These are phyloP conservation scores for Acleris cristana DNA, from an alignment of 2,888 invertebrate species.

Conservation along the genomic window DNA sequence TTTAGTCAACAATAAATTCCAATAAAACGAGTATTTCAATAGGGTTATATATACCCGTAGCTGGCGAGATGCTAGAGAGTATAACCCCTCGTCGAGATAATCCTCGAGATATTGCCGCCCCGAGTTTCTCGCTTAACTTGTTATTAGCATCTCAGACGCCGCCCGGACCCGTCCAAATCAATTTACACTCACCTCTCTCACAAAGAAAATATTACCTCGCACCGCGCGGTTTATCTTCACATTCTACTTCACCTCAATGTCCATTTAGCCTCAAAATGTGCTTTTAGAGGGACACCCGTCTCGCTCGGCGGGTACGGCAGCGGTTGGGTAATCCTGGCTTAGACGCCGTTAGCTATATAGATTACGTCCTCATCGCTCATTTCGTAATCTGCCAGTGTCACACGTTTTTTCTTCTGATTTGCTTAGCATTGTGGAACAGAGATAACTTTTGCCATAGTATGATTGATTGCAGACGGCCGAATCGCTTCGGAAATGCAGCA, in stretches of 20 bases:
- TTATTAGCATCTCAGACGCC: slow-evolving; percentile 53
- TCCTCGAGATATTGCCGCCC: slow-evolving; percentile 46
- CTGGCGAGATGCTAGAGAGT: neutral
- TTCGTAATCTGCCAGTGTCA: slow-evolving; percentile 50
- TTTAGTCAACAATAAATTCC: slow-evolving; percentile 27
- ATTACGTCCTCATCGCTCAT: slow-evolving; percentile 53
- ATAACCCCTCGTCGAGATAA: slow-evolving; percentile 43
- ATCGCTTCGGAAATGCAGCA: slow-evolving; percentile 17
- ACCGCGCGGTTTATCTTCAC: slow-evolving; percentile 45
- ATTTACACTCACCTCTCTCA: slow-evolving; percentile 57
- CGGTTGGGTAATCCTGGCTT: slow-evolving; percentile 36
- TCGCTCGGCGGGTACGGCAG: slow-evolving; percentile 26
- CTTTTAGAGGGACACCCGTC: slow-evolving; percentile 41
- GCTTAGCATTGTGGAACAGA: slow-evolving; percentile 39
- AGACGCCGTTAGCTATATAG: slow-evolving; percentile 39
- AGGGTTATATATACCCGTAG: too few relatives aligned
- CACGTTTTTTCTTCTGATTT: slow-evolving; percentile 43
- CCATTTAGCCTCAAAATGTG: slow-evolving; percentile 43
- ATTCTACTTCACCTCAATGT: slow-evolving; percentile 43
- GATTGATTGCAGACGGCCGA: slow-evolving; percentile 5
- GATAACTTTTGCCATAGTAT: slow-evolving; percentile 39
- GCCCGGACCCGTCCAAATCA: slow-evolving; percentile 59
- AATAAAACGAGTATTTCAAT: slow-evolving; percentile 2
- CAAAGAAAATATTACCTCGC: slow-evolving; percentile 55
- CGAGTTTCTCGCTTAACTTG: slow-evolving; percentile 49